These are phyloP conservation scores for Ambastaia sidthimunki DNA, from an alignment of 2,797 vertebrate species.

Conservation along the genomic window DNA sequence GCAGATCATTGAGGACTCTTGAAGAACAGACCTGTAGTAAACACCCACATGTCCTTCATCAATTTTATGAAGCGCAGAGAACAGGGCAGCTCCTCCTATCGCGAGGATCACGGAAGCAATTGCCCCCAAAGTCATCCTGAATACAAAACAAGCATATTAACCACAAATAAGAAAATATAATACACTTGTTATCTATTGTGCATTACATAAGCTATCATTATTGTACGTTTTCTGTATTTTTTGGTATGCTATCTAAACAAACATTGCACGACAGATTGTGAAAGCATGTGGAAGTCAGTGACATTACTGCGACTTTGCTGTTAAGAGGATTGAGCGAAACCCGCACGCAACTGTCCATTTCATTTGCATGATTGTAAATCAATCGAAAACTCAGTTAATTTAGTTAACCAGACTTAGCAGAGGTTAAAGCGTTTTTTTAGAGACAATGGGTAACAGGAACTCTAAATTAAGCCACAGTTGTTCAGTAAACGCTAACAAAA, in stretches of 20 bases:
- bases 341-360: neutral
- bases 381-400: neutral
- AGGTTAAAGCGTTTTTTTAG: neutral
- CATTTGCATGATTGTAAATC: neutral
- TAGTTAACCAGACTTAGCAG: neutral
- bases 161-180: neutral
- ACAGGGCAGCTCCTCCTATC: conserved; percentile 85
- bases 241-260: no score
- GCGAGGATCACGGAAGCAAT: conserved; percentile 84
- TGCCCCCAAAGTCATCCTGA: conserved; percentile 89
- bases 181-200: neutral
- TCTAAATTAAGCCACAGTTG: neutral
- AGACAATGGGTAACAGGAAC: neutral
- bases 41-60: conserved; percentile 96
- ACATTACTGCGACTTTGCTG: conserved; percentile 37
- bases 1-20: neutral
- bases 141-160: conserved; percentile 4
- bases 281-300: conserved; percentile 16
- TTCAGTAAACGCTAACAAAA: no score
- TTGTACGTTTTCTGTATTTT: no score
- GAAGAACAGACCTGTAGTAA: conserved; percentile 89
- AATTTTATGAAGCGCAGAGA: conserved; percentile 93
- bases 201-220: neutral
- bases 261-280: neutral
- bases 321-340: conserved; percentile 36